Evolutionary conservation across 2,113 vertebrate species (phyloP).

Genomic region (Pterophyllum scalare): DNA sequence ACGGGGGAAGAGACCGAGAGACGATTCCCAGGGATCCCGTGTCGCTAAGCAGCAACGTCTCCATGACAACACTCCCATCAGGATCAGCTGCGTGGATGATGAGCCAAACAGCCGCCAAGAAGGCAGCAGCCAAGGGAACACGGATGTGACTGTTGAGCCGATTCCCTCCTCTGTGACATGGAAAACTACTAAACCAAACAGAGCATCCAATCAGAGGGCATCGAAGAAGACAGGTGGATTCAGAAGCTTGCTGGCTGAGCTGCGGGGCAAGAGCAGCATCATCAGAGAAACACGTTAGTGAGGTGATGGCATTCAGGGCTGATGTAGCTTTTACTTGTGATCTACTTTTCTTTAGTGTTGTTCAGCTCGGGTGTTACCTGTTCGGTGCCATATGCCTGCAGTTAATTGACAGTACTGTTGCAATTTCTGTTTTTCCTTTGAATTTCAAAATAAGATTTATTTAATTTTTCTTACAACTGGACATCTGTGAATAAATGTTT

Average conservation of each 20-base stretch:
- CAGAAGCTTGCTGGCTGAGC: constrained; percentile 54
- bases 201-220: accelerated
- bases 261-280: constrained; percentile 59
- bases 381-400: accelerated
- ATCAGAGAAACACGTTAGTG: constrained; percentile 46
- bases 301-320: not conserved
- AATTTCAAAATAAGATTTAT: not conserved
- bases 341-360: not conserved
- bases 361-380: not conserved
- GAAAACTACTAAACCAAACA: not conserved
- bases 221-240: constrained; percentile 25
- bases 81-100: accelerated
- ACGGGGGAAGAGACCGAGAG: constrained; percentile 33
- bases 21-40: not conserved
- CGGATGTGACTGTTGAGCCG: not conserved
- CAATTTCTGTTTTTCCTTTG: not conserved
- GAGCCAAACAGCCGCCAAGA: not conserved
- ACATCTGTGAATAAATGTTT: constrained; percentile 16
- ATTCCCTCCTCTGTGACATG: not conserved
- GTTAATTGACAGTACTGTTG: not conserved
- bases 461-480: not conserved
- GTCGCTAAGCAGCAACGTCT: constrained; percentile 43
- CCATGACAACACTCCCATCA: not conserved
- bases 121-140: too few relatives aligned
- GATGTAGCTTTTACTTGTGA: not conserved